Evolutionary conservation across 2,797 vertebrate species (phyloP), one percentile per base, ranked within the genome.

Genomic region (Neosalanx taihuensis): DNA sequence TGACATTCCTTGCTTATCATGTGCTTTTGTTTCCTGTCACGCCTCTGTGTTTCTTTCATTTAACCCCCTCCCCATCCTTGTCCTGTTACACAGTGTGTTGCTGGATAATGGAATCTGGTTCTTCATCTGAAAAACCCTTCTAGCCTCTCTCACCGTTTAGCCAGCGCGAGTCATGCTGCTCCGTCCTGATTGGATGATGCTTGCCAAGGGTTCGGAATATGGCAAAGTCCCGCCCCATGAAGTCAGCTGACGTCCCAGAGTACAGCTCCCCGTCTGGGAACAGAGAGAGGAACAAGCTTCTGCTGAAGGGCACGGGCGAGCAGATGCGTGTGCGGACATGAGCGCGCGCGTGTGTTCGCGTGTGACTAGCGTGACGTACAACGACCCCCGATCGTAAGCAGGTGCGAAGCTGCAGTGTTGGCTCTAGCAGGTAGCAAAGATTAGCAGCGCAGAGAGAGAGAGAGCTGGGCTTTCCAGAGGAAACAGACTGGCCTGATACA

Each of bases 181-280:
- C 97, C 0, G 97, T 99, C 83, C 97, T 93, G 91, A 99, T 98
- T 79, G 97, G 97, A 78, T 99, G 97, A 85, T 99, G 96, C 76
- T 93, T 93, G 63, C 97, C 97, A 58, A 99, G 92, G 37, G 97
- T 99, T 73, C 97, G 94, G 91, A 99, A 99, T 86, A 99, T 97
- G 69, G 97, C 97, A 85, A 98, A 99, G 83, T 99, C 97, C 81
- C 97, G 91, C 69, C 97, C 97, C 97, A 99, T 99, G 87, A 99
- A 99, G 87, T 99, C 97, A 53, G 97, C 97, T 3, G 97, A 96
- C 2, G 97, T 99, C 75, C 97, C 97, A 9, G 97, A 95, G 75
- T 99, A 99, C 76, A 99, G 85, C 64, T 99, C 97, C 60, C 96
- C 97, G 88, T 99, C 97, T 99, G 90, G 58, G 30, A 18, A 17